Evolutionary conservation across 2,888 invertebrate genomes (phyloP), one percentile per base, ranked within the genome.

Genomic region (Dicroscelio sp.): DNA sequence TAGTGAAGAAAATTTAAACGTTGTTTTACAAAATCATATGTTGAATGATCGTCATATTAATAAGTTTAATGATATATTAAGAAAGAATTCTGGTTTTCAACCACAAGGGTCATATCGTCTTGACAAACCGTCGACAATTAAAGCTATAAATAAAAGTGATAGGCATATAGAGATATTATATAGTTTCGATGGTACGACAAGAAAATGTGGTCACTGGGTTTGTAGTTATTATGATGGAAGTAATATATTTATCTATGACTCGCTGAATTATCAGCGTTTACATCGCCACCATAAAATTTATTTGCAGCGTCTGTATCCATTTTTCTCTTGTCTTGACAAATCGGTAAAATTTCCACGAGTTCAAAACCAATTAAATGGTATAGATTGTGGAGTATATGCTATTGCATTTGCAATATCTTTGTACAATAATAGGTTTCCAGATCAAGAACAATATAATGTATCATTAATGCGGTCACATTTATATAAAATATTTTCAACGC

Each of bases 311-410:
- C 35, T 65, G n/a, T 65, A 33, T 35, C 65, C 65, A 33, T 65
- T 65, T 3, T 65, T 33, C 8, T 10, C 27, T 31, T 33, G 6
- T 17, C 31, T 33, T 3, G 4, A 3, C 14, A 63, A 12, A 6
- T 63, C 3, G n/a, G n/a, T 65, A 5, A 31, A 65, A 10, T 69
- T 69, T 69, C 69, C 69, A 27, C 38, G 3, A 25, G 69, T 69
- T 43, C 69, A 69, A 69, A 43, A 69, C 20, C 69, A 69, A 25
- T 12, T 10, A 14, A 69, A 69, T 69, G 65, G 65, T 2, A n/a
- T 65, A 65, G 65, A 65, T 35, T 65, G 65, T n/a, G 65, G 65
- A n/a, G 65, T 65, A 31, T 35, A n/a, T 33, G 33, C 65, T 8
- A 65, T 65, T 33, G 33, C 65, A 4, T 65, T 65, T 65, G 65